phyloP scores from a whole-genome alignment of 2,797 vertebrate species.

The Ficedula albicollis region DNA sequence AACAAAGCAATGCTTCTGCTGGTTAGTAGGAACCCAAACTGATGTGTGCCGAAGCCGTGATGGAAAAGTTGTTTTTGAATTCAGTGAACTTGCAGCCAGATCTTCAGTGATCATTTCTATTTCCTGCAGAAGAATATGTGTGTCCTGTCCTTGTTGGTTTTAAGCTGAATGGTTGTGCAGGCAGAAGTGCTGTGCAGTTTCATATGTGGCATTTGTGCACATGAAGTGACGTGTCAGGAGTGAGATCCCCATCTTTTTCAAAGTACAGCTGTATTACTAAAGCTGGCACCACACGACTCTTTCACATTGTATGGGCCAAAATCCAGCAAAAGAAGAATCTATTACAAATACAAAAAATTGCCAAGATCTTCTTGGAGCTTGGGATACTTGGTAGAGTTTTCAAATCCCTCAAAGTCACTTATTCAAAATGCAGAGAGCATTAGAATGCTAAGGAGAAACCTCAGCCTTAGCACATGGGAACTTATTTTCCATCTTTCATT shows the following conservation, averaged over 20 bases:
- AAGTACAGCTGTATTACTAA: neutral
- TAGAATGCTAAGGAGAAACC: neutral
- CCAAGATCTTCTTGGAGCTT: neutral
- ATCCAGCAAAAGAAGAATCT: neutral
- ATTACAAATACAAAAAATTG: neutral
- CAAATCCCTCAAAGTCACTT: slow-evolving; percentile 5
- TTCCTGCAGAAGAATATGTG: neutral
- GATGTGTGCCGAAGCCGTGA: accelerated
- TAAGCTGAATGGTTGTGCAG: slow-evolving; percentile 22
- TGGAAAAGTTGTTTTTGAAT: neutral
- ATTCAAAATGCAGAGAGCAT: neutral
- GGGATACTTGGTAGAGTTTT: neutral
- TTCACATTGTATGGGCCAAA: neutral
- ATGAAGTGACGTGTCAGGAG: neutral
- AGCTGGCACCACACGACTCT: neutral
- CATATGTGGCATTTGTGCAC: neutral
- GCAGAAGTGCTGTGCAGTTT: neutral
- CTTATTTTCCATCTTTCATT: slow-evolving; percentile 23
- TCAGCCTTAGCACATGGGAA: neutral
- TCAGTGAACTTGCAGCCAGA: neutral
- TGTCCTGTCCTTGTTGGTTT: neutral
- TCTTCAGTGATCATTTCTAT: neutral
- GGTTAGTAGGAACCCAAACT: neutral
- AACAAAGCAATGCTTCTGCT: neutral
- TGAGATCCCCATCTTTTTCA: neutral